A percentile compares a stretch with the other conserved stretches of the same genome.
These are phyloP conservation scores for Carassius auratus DNA, from an alignment of 2,113 vertebrate species.

Conservation along the genomic window DNA sequence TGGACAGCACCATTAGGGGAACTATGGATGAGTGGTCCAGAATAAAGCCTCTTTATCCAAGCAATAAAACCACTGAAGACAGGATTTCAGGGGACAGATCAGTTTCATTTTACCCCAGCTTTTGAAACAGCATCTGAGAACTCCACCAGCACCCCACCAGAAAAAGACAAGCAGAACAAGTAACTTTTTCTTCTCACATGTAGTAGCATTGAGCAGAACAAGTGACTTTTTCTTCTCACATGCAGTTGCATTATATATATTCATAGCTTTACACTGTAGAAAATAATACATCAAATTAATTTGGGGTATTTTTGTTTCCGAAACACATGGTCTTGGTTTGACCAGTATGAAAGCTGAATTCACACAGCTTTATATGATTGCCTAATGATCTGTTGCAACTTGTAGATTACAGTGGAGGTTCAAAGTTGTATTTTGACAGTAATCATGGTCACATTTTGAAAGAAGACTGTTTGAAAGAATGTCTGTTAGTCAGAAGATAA, in stretches of 20 bases:
- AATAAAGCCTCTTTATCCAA: constrained; percentile 37
- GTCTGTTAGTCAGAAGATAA: constrained; percentile 18
- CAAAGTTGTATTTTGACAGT: background rate
- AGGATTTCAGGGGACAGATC: constrained; percentile 24
- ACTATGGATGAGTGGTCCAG: constrained; percentile 13
- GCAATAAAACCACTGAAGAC: constrained; percentile 40
- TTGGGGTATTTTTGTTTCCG: background rate
- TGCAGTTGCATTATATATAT: background rate
- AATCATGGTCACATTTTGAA: background rate
- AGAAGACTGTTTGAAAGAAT: no score
- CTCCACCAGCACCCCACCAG: background rate
- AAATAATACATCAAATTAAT: background rate
- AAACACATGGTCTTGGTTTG: background rate
- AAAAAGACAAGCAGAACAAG: no score
- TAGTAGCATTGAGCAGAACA: no score
- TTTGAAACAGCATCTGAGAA: constrained; percentile 14
- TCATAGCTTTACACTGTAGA: background rate
- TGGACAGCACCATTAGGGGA: background rate
- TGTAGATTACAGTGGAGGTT: background rate
- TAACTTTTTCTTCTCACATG: no score
- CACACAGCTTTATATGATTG: background rate
- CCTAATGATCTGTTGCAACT: background rate
- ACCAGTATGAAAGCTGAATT: background rate
- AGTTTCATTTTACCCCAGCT: constrained; percentile 5
- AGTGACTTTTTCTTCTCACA: background rate